Base-by-base conservation (phyloP, 1,140 invertebrate species). In the Maconellicoccus hirsutus region DNA sequence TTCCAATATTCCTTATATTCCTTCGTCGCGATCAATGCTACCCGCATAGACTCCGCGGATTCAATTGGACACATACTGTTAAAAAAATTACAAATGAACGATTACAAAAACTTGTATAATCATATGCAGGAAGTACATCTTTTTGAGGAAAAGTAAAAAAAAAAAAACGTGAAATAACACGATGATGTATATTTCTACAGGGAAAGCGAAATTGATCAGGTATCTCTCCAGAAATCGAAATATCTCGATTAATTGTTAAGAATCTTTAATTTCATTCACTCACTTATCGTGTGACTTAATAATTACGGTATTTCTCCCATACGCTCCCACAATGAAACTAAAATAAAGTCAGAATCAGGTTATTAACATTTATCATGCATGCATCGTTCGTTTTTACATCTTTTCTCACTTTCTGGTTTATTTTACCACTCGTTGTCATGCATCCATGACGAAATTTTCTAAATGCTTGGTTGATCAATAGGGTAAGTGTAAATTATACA, bases 291-390 rank as follows among this genome's bases (percentile, higher is more conserved):
- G 42, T 52, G 42, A 52, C 16, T 52, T 16, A 52, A 52, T 52
- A 52, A 52, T 52, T 52, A 52, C 42, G 12, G 42, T 52, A 52
- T 52, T 52, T 38, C 14, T 38, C 42, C n/a, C 42, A 52, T 52
- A 52, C 42, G n/a, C n/a, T 16, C 4, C 3, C n/a, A 52, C 42
- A 8, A 52, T 52, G 16, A 14, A 14, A 52, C 42, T 38, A 14
- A 38, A 38, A 38, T 38, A 38, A 38, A 38, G 33, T 14, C 16
- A 52, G 16, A 52, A 52, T 52, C 16, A 16, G 42, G 42, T 52
- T 52, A 52, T 52, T 52, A 52, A 52, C 42, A 52, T 52, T 52
- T 52, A 52, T 52, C 42, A 52, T 52, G 42, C 42, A 52, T 52
- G 42, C 42, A 52, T 52, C 42, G 42, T 52, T 52, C 42, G 42